Conservation (phyloP, 1,140 invertebrate species). For the Drosophila sp. region DNA sequence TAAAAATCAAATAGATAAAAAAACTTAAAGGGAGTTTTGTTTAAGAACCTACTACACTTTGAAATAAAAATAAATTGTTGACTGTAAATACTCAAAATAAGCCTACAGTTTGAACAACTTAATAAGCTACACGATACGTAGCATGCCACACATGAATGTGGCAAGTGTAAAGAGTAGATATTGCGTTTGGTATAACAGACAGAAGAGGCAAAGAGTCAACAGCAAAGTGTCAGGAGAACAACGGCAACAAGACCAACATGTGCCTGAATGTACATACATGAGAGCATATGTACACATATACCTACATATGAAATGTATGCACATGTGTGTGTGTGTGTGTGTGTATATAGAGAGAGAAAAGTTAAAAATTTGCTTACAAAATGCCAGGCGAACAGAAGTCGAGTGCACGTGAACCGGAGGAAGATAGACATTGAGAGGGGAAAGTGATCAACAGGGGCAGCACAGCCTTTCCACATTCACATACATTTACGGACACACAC, state of each 20-base stretch:
- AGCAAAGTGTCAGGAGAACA: conserved; percentile 24
- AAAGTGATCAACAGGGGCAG: conserved; percentile 32
- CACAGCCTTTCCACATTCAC: conserved; percentile 18
- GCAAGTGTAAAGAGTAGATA: conserved; percentile 6
- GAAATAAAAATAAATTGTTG: neutral
- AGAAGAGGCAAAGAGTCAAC: conserved; percentile 15
- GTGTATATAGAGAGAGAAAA: conserved; percentile 36
- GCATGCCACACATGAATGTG: conserved; percentile 4
- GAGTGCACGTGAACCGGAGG: neutral
- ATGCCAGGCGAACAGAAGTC: conserved; percentile 50
- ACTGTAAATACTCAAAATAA: neutral
- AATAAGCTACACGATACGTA: conserved; percentile 2
- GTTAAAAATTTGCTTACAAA: conserved; percentile 58
- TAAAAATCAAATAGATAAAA: no score
- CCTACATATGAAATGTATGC: neutral
- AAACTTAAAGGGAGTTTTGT: no score
- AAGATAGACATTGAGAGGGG: neutral
- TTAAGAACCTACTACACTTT: conserved; percentile 2
- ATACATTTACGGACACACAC: conserved; percentile 2
- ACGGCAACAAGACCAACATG: conserved; percentile 9
- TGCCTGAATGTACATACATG: neutral
- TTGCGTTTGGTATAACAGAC: conserved; percentile 10
- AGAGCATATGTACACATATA: conserved; percentile 9
- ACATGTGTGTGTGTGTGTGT: neutral
- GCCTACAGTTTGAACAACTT: conserved; percentile 2